Percentiles rank a stretch among this genome's conserved stretches.
Conservation (phyloP, 2,888 invertebrate genomes). For the Brassicogethes aeneus region DNA sequence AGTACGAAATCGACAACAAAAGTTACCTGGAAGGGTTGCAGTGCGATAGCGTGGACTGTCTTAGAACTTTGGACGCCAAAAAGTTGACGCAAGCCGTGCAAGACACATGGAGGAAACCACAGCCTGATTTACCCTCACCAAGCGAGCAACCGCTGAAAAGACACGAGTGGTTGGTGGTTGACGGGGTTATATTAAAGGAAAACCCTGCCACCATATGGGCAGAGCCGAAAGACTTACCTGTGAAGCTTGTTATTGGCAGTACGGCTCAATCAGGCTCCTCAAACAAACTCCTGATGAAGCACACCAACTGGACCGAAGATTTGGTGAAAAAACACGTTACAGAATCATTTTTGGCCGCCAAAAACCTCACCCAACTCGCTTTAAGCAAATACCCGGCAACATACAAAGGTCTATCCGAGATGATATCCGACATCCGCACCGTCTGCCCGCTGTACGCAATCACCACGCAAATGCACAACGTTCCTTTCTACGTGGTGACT, state of each 20-base stretch:
- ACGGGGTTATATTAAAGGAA: slow-evolving; percentile 59
- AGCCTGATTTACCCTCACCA: slow-evolving; percentile 45
- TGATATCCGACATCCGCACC: slow-evolving; percentile 72
- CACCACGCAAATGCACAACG: slow-evolving; percentile 51
- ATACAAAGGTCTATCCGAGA: slow-evolving; percentile 55
- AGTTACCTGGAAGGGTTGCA: slow-evolving; percentile 48
- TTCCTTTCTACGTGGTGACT: slow-evolving; percentile 66
- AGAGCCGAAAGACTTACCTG: slow-evolving; percentile 35
- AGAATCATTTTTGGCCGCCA: slow-evolving; percentile 53
- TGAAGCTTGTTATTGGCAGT: slow-evolving; percentile 58
- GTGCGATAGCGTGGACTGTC: slow-evolving; percentile 46
- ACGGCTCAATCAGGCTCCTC: slow-evolving; percentile 67
- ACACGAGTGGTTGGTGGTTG: slow-evolving; percentile 67
- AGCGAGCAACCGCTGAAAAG: slow-evolving; percentile 47
- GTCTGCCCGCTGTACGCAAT: slow-evolving; percentile 68
- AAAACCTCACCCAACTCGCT: slow-evolving; percentile 53
- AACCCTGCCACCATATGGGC: slow-evolving; percentile 60
- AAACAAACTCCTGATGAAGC: slow-evolving; percentile 48
- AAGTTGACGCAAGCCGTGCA: slow-evolving; percentile 61
- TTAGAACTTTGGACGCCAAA: slow-evolving; percentile 45
- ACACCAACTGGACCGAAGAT: slow-evolving; percentile 57
- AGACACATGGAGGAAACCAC: slow-evolving; percentile 59
- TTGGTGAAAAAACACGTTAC: slow-evolving; percentile 56
- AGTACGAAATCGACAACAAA: slow-evolving; percentile 53
- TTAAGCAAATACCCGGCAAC: slow-evolving; percentile 59